Evolutionary conservation across 2,888 invertebrate species (phyloP).

Genomic region (Choreutis nemorana): DNA sequence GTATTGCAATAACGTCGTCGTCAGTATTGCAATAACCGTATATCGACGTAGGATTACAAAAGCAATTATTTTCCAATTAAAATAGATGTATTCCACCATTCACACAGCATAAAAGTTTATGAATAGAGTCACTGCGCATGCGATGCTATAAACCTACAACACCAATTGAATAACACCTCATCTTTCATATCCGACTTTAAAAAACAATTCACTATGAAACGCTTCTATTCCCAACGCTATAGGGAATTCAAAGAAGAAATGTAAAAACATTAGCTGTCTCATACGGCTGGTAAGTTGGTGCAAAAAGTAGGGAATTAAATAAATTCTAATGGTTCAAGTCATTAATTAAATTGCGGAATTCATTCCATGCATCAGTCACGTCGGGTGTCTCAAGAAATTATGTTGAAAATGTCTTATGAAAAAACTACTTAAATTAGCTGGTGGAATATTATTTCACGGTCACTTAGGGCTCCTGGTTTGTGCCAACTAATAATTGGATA

Average conservation of each 20-base stretch:
- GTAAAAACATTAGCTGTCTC: too few species aligned
- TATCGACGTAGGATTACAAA: conserved; percentile 15
- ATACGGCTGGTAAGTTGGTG: conserved; percentile 18
- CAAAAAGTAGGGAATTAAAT: conserved; percentile 20
- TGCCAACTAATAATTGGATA: conserved; percentile 15
- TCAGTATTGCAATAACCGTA: conserved; percentile 13
- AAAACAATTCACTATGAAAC: too few species aligned
- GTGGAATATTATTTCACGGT: conserved; percentile 48
- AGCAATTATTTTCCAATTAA: conserved; percentile 27
- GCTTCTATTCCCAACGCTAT: too few species aligned
- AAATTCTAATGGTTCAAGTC: conserved; percentile 19
- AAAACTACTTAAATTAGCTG: too few species aligned
- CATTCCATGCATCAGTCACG: conserved; percentile 19
- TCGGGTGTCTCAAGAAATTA: too few species aligned
- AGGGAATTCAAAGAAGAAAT: too few species aligned
- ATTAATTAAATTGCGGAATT: conserved; percentile 16
- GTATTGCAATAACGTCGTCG: conserved; percentile 11
- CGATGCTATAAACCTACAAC: conserved; percentile 16
- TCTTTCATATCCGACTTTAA: conserved; percentile 20
- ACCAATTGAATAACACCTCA: conserved; percentile 21
- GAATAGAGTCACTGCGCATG: conserved; percentile 18
- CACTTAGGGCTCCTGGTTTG: conserved; percentile 21
- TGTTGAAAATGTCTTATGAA: too few species aligned
- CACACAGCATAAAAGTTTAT: conserved; percentile 18
- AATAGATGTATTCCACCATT: conserved; percentile 21